Evolutionary conservation across 2,888 invertebrate species (phyloP), one percentile per base, ranked within the genome.

Genomic region (Latrodectus elegans): DNA sequence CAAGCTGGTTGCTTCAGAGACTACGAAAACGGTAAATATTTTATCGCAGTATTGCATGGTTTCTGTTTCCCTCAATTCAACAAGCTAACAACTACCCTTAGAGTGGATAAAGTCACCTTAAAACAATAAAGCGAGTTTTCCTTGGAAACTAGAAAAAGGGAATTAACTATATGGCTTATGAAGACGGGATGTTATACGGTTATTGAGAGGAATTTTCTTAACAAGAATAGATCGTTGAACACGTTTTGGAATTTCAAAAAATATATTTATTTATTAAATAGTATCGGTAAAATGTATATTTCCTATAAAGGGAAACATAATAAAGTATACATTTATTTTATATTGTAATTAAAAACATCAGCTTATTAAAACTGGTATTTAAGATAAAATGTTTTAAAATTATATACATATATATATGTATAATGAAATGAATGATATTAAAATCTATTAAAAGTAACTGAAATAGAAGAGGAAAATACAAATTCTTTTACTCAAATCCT

Each of bases 11-110:
- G 68, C 75, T 70, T 65, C 52, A 83, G 75, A 71, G 76, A 76
- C 64, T 60, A 64, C 49, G 51, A 70, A 83, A 73, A 65, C 73
- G 65, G 84, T 84, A 84, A 84, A 84, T 84, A 84, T 84, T 84
- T 84, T 84, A 84, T 84, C 84, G 64, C 76, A 38, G 38, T 60
- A 12, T 60, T 60, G 14, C 60, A 15, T 60, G 60, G 60, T 15
- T 15, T 60, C 60, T n/a, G 11, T n/a, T 55, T 60, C 60, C 12
- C n/a, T n/a, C 60, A 76, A 77, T 68, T 72, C 77, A 73, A 78
- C 72, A 60, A 60, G 60, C 60, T 60, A 60, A 60, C 38, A 38
- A n/a, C n/a, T 6, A 72, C 70, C 55, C 64, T 60, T 17, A 15
- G 75, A 83, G 77, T 26, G 72, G 77, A 53, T 53, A 17, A 77